Evolutionary conservation across 2,797 vertebrate species (phyloP), one percentile per base, ranked within the genome.

Genomic region (Hydrolagus colliei): DNA sequence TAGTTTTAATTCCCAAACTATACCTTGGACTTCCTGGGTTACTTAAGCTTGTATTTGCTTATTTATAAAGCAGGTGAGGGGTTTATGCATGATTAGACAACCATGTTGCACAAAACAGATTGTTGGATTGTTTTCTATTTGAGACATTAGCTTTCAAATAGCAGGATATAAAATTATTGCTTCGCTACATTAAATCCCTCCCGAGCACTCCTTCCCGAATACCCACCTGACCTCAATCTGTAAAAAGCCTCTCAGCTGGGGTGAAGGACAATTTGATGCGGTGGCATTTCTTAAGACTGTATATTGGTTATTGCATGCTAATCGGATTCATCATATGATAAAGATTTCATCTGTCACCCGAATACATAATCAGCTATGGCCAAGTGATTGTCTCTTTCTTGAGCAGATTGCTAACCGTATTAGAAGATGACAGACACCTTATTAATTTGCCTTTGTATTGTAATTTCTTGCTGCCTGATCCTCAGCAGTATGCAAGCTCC

Each of bases 151-250:
- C 80, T 41, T 75, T 86, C 62, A 65, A 87, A 73, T 86, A 88
- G 88, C 88, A 90, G 88, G 90, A 91, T 89, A 41, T 71, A 76
- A 76, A 76, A 76, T 76, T 76, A 90, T 91, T 91, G 87, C 90
- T 88, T 85, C 90, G 90, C 90, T 89, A 89, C 90, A 90, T 92
- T 93, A 92, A 93, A 93, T 90, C 93, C 93, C 89, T 90, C 88
- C 90, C 90, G 93, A 93, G 93, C 91, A 90, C 79, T 88, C 91
- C 92, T 93, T 89, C 87, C 63, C 89, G 92, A 91, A 94, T 92
- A 90, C 88, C 92, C 91, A 90, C 87, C 88, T 94, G 94, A 94
- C 93, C 94, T 93, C 92, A 94, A 94, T 94, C 92, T 94, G 88
- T 71, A 90, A 90, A 90, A 93, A 94, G 93, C 91, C 90, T 89